phyloP scores from a whole-genome alignment of 2,888 invertebrate species.

The Eupelmus urozonus region DNA sequence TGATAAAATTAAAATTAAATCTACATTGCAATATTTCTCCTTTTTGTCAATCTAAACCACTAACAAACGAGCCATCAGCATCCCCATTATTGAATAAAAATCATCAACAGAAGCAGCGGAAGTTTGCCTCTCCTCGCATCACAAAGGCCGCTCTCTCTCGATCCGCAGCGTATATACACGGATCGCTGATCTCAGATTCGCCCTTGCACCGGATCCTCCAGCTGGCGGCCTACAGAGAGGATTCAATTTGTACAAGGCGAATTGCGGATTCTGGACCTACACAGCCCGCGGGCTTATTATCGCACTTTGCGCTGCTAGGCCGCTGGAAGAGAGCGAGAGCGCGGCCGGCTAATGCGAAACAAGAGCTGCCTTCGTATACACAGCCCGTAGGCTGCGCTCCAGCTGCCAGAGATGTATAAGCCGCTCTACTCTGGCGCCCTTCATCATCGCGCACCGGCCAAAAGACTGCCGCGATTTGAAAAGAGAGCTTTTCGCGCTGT shows the following conservation, averaged over 20 bases:
- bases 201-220: slow-evolving; percentile 54
- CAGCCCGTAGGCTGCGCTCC: slow-evolving; percentile 50
- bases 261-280: slow-evolving; percentile 73
- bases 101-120: slow-evolving; percentile 56
- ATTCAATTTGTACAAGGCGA: slow-evolving; percentile 74
- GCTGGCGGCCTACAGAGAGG: slow-evolving; percentile 67
- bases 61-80: background rate
- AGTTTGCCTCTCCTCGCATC: slow-evolving; percentile 57
- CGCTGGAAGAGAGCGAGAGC: slow-evolving; percentile 46
- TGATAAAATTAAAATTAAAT: too few species aligned
- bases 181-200: slow-evolving; percentile 73
- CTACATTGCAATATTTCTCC: too few species aligned
- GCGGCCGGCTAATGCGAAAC: slow-evolving; percentile 59
- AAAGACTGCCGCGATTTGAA: too few species aligned
- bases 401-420: background rate
- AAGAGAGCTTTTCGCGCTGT: slow-evolving; percentile 12
- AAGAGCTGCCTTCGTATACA: slow-evolving; percentile 35
- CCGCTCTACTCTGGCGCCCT: slow-evolving; percentile 15
- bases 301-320: slow-evolving; percentile 73
- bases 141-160: slow-evolving; percentile 65
- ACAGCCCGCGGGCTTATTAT: slow-evolving; percentile 75
- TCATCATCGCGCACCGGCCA: too few species aligned
- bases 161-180: slow-evolving; percentile 65
- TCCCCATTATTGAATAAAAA: slow-evolving; percentile 50
- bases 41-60: too few species aligned